Conservation (phyloP, 2,888 invertebrate species). For the Drosophila algonquin region DNA sequence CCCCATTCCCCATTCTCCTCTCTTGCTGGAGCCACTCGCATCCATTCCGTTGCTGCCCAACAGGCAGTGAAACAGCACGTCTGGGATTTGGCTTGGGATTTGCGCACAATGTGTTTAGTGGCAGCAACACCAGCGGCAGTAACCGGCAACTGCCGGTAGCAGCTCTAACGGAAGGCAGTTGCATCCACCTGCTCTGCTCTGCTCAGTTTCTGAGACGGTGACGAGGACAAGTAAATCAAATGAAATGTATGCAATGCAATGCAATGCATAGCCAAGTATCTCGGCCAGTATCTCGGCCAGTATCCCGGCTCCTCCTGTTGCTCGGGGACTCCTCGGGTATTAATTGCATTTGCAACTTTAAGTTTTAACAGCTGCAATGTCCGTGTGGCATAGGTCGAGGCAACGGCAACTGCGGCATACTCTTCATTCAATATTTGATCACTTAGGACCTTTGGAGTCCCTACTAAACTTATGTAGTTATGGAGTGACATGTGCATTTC, state of each 20-base stretch:
- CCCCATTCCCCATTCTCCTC: slow-evolving; percentile 27
- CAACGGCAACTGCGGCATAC: neutral
- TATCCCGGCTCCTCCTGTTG: slow-evolving; percentile 3
- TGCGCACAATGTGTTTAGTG: slow-evolving; percentile 78
- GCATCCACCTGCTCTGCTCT: slow-evolving; percentile 8
- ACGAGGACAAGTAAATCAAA: slow-evolving; percentile 45
- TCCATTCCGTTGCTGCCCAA: neutral
- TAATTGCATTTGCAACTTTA: slow-evolving; percentile 53
- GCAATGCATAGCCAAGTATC: slow-evolving; percentile 38
- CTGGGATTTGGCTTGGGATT: slow-evolving; percentile 72
- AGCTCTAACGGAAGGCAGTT: neutral
- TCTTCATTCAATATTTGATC: neutral
- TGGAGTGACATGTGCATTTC: no score
- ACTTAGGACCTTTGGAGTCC: no score
- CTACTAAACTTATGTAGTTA: no score
- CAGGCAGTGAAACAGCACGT: slow-evolving; percentile 55
- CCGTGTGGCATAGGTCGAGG: neutral
- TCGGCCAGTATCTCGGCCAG: neutral
- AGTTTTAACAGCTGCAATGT: slow-evolving; percentile 8
- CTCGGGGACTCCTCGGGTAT: slow-evolving; percentile 15
- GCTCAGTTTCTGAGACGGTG: slow-evolving; percentile 3
- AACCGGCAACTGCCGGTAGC: neutral
- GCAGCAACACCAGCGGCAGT: slow-evolving; percentile 39
- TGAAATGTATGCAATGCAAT: slow-evolving; percentile 42
- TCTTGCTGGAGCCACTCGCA: slow-evolving; percentile 49